Evolutionary conservation across 2,113 vertebrate genomes (phyloP).

Genomic region (Alligator mississippiensis): DNA sequence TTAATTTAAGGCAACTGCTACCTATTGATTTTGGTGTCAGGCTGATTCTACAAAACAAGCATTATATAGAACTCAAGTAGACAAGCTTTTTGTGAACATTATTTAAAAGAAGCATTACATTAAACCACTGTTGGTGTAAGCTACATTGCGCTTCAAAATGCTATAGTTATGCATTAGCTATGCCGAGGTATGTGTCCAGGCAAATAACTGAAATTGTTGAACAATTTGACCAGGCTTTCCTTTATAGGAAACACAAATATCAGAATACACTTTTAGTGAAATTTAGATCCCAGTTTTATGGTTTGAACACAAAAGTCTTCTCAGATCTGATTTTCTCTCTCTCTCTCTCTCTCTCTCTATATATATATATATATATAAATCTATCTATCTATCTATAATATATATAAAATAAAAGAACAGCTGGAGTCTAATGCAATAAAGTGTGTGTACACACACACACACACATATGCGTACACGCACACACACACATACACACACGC

Average conservation of each 20-base stretch:
- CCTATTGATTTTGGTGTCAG: constrained; percentile 38
- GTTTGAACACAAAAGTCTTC: not conserved
- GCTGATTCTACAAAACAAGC: constrained; percentile 1
- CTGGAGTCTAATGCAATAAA: no score
- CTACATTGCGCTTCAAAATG: not conserved
- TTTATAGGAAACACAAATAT: fast-evolving
- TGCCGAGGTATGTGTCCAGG: not conserved
- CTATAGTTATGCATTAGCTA: fast-evolving
- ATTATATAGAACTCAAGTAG: fast-evolving
- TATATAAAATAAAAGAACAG: no score
- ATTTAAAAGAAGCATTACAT: constrained; percentile 8
- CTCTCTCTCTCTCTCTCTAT: no score
- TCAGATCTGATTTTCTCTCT: fast-evolving
- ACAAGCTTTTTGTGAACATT: not conserved
- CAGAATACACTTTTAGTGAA: fast-evolving
- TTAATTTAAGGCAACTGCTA: constrained; percentile 50
- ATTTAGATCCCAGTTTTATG: fast-evolving
- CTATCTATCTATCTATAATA: no score
- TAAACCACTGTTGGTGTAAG: not conserved
- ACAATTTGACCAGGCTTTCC: not conserved
- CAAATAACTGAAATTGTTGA: not conserved
- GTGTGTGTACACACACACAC: no score
- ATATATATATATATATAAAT: no score
- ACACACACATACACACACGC: no score
- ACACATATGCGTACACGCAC: no score